Evolutionary conservation across 1,140 invertebrate species (phyloP).

Genomic region (Hormaphis cornu): DNA sequence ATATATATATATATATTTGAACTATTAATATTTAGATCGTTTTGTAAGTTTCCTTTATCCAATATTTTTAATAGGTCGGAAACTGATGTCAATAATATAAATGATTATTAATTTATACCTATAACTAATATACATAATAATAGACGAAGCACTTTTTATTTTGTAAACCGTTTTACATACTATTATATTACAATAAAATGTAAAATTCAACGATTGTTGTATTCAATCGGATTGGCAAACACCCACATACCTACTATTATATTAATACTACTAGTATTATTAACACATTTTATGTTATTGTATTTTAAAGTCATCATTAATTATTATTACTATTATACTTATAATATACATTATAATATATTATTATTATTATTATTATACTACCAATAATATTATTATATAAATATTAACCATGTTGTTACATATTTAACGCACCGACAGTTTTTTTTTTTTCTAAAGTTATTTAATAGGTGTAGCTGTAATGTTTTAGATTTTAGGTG

Average conservation of each 20-base stretch:
- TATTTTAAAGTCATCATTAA: neutral
- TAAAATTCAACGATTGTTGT: neutral
- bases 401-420: neutral
- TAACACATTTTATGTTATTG: too few species aligned
- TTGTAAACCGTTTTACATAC: conserved; percentile 1
- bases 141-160: conserved; percentile 3
- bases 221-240: neutral
- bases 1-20: neutral
- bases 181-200: neutral
- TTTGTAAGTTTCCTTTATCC: conserved; percentile 26
- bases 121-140: too few species aligned
- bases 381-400: neutral
- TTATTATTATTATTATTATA: neutral
- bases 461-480: neutral
- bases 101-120: neutral
- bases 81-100: conserved; percentile 1
- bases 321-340: neutral
- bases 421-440: conserved; percentile 22
- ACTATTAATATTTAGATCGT: neutral
- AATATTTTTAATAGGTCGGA: conserved; percentile 18
- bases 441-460: neutral
- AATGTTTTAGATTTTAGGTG: neutral
- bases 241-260: too few species aligned
- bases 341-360: neutral
- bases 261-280: too few species aligned